Conservation (phyloP, 1,140 invertebrate genomes). For the Wiebesia pumilae region DNA sequence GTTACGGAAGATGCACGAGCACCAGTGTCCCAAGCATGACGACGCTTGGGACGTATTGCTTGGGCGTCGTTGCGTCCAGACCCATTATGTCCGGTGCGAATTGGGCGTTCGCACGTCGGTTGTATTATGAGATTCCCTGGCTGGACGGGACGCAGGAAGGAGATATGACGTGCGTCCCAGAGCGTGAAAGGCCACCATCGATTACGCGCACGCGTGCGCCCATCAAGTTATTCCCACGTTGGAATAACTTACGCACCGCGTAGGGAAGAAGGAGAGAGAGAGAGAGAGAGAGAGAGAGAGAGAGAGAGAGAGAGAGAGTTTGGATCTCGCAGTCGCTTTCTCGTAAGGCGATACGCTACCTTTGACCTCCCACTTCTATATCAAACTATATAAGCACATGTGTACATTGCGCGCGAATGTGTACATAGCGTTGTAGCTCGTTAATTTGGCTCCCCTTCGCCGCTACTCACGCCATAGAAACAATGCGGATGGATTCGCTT, state of each 20-base stretch:
- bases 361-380: background rate
- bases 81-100: constrained; percentile 24
- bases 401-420: background rate
- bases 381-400: background rate
- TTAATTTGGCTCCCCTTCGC: no score
- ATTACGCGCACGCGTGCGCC: constrained; percentile 56
- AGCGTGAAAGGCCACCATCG: constrained; percentile 69
- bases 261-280: background rate
- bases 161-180: constrained; percentile 70
- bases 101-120: constrained; percentile 19
- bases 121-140: constrained; percentile 54
- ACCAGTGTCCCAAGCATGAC: background rate
- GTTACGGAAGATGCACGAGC: background rate
- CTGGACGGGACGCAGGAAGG: constrained; percentile 6
- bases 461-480: no score
- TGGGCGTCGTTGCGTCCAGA: background rate
- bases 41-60: no score
- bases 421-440: no score
- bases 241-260: background rate
- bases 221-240: background rate
- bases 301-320: background rate
- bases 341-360: constrained; percentile 15
- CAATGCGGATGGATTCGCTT: no score
- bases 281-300: background rate
- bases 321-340: background rate